Base-by-base conservation (phyloP, 1,140 invertebrate genomes). In the Drosophila baimaii region DNA sequence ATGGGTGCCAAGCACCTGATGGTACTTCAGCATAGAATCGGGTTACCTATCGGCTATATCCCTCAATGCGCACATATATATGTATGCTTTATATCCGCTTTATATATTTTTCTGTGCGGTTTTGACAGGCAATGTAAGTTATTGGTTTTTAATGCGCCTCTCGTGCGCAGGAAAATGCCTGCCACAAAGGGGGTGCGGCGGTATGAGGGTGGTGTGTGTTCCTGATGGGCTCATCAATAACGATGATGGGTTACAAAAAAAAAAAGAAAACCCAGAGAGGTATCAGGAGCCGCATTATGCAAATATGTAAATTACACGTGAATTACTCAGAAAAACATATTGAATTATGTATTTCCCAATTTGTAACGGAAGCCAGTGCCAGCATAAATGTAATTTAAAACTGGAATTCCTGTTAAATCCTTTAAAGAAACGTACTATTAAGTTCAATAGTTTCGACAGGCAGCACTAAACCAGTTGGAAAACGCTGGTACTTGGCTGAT, bases 111-210 rank as follows among this genome's bases (percentile, higher is more conserved):
- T 57, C 44, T 62, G 47, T 58, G 71, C 55, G 47, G 62, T 41
- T 84, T 66, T 85, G 81, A 84, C 81, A 83, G 81, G 56, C 65
- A 56, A 43, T 66, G 66, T 63, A 61, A 76, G 82, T 81, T 85
- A 79, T 85, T 78, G 82, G 75, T 71, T 82, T 82, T 79, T 79
- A 82, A 82, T 81, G 81, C 77, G 62, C 27, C 44, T 57, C 68
- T 58, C 29, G 44, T 77, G 61, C 49, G 31, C 61, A 43, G 23
- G 7, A 33, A 66, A 73, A 55, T 19, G 33, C 29, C 37, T 29
- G 39, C 35, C 54, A 35, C 19, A 25, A 74, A 46, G 41, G 44
- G 23, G 13, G 44, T n/a, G n/a, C n/a, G n/a, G 19, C 55, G 39
- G 47, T 23, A 21, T 21, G 25, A 1, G 25, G 41, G 19, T 2